Evolutionary conservation across 2,113 vertebrate species (phyloP).

Genomic region (Theristicus caerulescens): DNA sequence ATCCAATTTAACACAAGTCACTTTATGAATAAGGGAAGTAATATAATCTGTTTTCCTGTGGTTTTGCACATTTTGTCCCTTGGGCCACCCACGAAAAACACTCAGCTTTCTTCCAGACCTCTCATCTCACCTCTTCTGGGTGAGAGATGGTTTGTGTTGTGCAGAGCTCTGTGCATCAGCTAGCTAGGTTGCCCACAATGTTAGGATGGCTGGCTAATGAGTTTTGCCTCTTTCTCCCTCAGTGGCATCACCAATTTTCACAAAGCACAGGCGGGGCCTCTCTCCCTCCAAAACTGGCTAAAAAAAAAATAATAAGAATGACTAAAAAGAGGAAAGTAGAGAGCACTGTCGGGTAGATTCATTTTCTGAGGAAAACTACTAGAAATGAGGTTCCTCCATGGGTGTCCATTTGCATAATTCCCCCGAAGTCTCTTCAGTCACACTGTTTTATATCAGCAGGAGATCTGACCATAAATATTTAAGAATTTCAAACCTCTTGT

Average conservation of each 20-base stretch:
- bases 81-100: not conserved
- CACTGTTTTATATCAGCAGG: not conserved
- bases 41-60: not conserved
- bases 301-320: not conserved
- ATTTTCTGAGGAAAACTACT: not conserved
- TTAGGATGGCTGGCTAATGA: not conserved
- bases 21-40: not conserved
- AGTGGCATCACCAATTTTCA: not conserved
- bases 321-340: not conserved
- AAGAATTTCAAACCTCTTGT: not conserved
- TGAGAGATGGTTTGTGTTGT: not conserved
- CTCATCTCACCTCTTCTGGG: not conserved
- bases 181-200: not conserved
- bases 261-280: not conserved
- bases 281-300: not conserved
- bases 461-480: slow-evolving; percentile 23
- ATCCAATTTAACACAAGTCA: not conserved
- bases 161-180: not conserved
- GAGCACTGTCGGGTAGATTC: not conserved
- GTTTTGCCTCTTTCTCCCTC: not conserved
- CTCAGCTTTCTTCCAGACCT: not conserved
- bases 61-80: not conserved
- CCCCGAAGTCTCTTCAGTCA: not conserved
- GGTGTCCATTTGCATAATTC: not conserved
- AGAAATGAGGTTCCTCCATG: not conserved